phyloP scores from a whole-genome alignment of 2,888 invertebrate species.

The Frankliniella intonsa region DNA sequence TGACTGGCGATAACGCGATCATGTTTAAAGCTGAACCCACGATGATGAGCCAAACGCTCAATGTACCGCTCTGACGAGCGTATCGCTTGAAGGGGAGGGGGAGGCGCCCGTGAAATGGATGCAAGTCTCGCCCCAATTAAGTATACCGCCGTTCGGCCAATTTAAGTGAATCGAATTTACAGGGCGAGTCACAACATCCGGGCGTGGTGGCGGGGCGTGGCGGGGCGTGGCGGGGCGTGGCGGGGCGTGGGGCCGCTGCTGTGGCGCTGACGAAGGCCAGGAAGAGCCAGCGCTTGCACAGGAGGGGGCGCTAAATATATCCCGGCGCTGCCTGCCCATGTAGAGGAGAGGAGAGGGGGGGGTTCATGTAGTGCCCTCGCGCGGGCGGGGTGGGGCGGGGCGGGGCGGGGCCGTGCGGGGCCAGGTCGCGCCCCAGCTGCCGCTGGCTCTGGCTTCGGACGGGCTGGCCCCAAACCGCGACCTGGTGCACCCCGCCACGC shows the following conservation, averaged over 20 bases:
- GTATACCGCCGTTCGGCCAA: neutral
- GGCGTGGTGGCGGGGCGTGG: neutral
- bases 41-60: too few relatives aligned
- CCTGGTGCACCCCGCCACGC: slow-evolving; percentile 9
- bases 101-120: too few relatives aligned
- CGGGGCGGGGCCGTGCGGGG: too few relatives aligned
- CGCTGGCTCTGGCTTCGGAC: neutral
- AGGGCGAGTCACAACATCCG: slow-evolving; percentile 1
- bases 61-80: too few relatives aligned
- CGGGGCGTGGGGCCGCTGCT: neutral
- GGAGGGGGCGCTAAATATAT: too few relatives aligned
- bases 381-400: neutral
- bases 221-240: neutral
- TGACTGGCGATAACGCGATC: too few relatives aligned
- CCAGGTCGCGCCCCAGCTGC: neutral
- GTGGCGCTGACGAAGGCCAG: neutral
- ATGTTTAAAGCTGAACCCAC: too few relatives aligned
- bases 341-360: too few relatives aligned
- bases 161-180: neutral
- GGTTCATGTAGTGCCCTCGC: too few relatives aligned
- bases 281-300: neutral
- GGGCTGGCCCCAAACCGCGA: neutral
- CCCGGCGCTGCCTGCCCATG: too few relatives aligned
- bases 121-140: too few relatives aligned
- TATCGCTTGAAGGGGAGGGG: too few relatives aligned